A percentile compares a stretch with the other conserved stretches of the same genome.
phyloP scores from a whole-genome alignment of 92 coral and sea anemone species.

The Desmophyllum pertusum region DNA sequence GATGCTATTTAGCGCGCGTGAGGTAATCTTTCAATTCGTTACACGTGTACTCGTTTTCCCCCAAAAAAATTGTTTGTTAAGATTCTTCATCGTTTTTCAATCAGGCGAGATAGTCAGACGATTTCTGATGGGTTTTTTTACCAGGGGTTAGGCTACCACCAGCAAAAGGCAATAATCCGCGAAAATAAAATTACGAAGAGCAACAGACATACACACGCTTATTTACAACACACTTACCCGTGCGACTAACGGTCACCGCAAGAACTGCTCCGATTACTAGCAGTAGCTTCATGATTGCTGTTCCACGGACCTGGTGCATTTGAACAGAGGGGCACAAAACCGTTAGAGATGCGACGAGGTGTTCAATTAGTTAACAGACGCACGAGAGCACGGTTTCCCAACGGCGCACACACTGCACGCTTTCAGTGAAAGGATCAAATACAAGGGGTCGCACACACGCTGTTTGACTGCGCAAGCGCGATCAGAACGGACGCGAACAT shows the following conservation, averaged over 20 bases:
- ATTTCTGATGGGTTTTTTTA: no score
- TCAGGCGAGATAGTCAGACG: no score
- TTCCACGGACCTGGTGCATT: background rate
- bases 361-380: slow-evolving; percentile 9
- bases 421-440: slow-evolving; percentile 18
- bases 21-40: no score
- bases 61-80: no score
- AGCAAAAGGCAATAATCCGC: no score
- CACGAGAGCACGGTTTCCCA: slow-evolving; percentile 27
- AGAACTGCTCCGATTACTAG: slow-evolving; percentile 14
- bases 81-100: no score
- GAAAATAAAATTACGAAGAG: no score
- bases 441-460: slow-evolving; percentile 22
- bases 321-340: background rate
- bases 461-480: slow-evolving; percentile 36
- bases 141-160: no score
- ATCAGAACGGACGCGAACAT: slow-evolving; percentile 15
- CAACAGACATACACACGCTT: no score
- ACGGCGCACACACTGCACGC: slow-evolving; percentile 36
- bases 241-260: slow-evolving; percentile 10
- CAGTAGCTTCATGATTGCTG: slow-evolving; percentile 15
- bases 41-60: no score
- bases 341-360: slow-evolving; percentile 5
- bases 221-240: slow-evolving; percentile 33
- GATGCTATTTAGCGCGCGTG: no score